Base-by-base conservation (phyloP, 2,113 vertebrate species). In the Eleginops maclovinus region DNA sequence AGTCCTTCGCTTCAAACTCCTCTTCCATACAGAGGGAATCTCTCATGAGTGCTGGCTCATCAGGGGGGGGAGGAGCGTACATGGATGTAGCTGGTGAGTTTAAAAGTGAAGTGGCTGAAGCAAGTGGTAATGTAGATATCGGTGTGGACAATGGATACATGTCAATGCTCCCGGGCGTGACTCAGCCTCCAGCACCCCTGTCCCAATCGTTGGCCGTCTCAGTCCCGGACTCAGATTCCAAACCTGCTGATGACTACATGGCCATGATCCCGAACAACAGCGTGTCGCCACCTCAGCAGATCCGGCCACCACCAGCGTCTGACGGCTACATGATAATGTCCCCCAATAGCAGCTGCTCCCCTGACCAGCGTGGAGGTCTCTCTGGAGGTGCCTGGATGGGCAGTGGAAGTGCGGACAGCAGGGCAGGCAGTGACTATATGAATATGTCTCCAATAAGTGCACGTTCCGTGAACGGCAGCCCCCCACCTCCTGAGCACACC, bases 241-340 rank as follows among this genome's bases (percentile, higher is more conserved):
- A 93, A 86, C 85, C 92, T 47, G 83, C 86, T 0, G 94, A 93
- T 28, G 95, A 96, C 76, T 96, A 96, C 24, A 91, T 96, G 93
- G 92, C 94, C 67, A 96, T 95, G 95, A 94, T 84, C 3, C 94
- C 92, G 0, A 88, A 93, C 81, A 95, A 93, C 75, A 94, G 93
- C 17, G 91, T 95, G 66, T 96, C 95, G 1, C 95, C 94, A 0
- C 94, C 95, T 0, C 95, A 87, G 71, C 93, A 91, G 74, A 94
- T 95, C 8, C 87, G 75, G 17, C 87, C 85, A n/a, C 89, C 83
- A n/a, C 89, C 92, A 15, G 36, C 81, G 9, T 90, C 91, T 11
- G 93, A 94, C 4, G 94, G 94, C 47, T 97, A 96, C 63, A 93
- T 96, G 93, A 92, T 95, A 84, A 96, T 96, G 95, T 96, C 92